Conservation (phyloP, 1,140 invertebrate species). For the Drosophila suzukii region DNA sequence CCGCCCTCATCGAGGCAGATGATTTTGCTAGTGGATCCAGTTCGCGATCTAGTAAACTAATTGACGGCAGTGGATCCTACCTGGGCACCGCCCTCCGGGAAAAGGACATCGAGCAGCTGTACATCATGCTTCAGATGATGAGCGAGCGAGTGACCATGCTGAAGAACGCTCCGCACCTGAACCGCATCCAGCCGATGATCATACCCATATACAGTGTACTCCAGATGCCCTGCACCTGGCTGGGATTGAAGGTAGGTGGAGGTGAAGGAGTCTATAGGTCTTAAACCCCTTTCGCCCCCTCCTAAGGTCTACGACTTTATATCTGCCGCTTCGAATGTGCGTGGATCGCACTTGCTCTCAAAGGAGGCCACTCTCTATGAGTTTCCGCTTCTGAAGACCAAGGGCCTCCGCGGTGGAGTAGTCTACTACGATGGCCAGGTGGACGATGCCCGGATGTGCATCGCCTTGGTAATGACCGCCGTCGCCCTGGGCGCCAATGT, state of each 20-base stretch:
- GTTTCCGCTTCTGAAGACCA: slow-evolving; percentile 50
- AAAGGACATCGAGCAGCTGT: slow-evolving; percentile 48
- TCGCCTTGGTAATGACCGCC: slow-evolving; percentile 56
- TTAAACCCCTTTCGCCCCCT: neutral
- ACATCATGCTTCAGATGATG: slow-evolving; percentile 50
- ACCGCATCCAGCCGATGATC: slow-evolving; percentile 68
- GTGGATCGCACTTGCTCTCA: slow-evolving; percentile 51
- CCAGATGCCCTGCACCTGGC: slow-evolving; percentile 46
- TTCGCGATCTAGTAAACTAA: slow-evolving; percentile 55
- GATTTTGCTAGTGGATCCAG: slow-evolving; percentile 62
- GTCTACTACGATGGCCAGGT: slow-evolving; percentile 69
- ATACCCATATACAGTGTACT: slow-evolving; percentile 59
- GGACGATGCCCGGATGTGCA: slow-evolving; percentile 69
- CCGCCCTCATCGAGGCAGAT: slow-evolving; percentile 54
- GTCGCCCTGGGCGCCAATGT: slow-evolving; percentile 49
- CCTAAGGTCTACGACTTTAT: slow-evolving; percentile 52
- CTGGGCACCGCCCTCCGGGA: slow-evolving; percentile 31
- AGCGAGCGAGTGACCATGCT: slow-evolving; percentile 55
- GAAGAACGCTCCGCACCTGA: slow-evolving; percentile 59
- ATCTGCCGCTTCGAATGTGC: slow-evolving; percentile 50
- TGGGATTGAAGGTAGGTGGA: slow-evolving; percentile 43
- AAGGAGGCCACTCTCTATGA: slow-evolving; percentile 38
- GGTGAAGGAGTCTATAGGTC: too few relatives aligned
- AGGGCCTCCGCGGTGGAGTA: slow-evolving; percentile 48
- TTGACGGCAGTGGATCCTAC: slow-evolving; percentile 54